Conservation (phyloP, 2,797 vertebrate genomes). For the Petrocephalus schoutedeni region DNA sequence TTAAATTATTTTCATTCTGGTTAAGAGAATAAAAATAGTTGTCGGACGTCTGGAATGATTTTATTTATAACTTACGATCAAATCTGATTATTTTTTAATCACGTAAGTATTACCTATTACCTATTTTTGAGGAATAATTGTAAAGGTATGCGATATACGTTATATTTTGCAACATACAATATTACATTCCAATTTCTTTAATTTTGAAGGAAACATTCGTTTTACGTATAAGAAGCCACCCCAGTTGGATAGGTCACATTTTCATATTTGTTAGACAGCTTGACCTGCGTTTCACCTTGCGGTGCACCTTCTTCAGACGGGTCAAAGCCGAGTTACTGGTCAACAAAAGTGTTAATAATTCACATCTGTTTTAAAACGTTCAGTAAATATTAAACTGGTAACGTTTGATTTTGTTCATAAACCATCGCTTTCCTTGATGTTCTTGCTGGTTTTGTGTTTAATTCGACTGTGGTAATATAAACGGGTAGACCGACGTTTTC, state of each 20-base stretch:
- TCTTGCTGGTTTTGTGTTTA: background rate
- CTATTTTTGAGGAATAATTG: background rate
- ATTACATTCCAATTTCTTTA: background rate
- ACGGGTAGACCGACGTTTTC: background rate
- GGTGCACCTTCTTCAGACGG: conserved; percentile 81
- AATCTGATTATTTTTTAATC: background rate
- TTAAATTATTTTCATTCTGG: background rate
- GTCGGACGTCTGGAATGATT: background rate
- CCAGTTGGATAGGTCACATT: conserved; percentile 55
- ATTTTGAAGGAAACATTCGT: background rate
- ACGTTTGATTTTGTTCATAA: background rate
- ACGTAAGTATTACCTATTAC: background rate
- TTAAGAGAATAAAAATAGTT: background rate
- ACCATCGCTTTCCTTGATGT: background rate
- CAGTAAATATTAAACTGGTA: conserved; percentile 28
- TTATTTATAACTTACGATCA: background rate
- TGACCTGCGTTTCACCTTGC: conserved; percentile 98
- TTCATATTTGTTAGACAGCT: conserved; percentile 83
- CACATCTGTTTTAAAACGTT: conserved; percentile 64
- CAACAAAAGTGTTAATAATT: conserved; percentile 92
- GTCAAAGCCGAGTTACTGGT: conserved; percentile 95
- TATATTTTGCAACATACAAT: conserved; percentile 1
- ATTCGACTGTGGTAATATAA: background rate
- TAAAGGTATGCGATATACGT: background rate
- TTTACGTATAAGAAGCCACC: background rate